Base-by-base conservation (phyloP, 2,113 vertebrate species). In the Marmota monax region DNA sequence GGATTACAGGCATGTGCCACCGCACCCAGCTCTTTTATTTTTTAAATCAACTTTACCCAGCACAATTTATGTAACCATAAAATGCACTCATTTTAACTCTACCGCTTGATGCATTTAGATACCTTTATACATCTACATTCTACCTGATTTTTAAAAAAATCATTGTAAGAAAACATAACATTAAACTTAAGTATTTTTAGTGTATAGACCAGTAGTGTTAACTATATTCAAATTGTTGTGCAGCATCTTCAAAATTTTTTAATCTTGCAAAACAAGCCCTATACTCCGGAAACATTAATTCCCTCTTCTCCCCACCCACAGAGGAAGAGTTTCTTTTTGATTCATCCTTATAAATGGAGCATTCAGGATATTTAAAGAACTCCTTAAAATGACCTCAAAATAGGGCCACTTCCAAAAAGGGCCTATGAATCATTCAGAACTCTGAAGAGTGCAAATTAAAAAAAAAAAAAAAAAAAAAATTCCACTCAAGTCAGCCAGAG, bases 321-420 rank as follows among this genome's bases (percentile, higher is more conserved):
- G n/a, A 11, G 92, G 39, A 63, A 80, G 85, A 39, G 18, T 29
- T 72, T 87, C 65, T 29, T 93, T 95, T 76, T 88, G 53, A 88
- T 76, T 92, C 58, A 89, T 16, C 48, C 34, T 72, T 79, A 51
- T 39, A 94, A 96, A 91, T 95, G 73, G 73, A 85, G 9, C 72
- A 77, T 76, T 92, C 79, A 65, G 73, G 53, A 92, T 82, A 61
- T 80, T 77, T 92, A 94, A 92, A 91, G 53, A 88, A 84, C 39
- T 91, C 39, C 61, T 94, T 80, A 84, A 96, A 91, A 93, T 69
- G 82, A 80, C 74, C 63, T 91, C 83, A 93, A 56, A 95, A 86
- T 92, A 85, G 37, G 80, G 37, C 42, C 72, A 88, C 67, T 89
- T 94, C 88, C 20, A 89, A 79, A 82, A 95, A 70, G 61, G 82